A percentile compares a stretch with the other conserved stretches of the same genome.
phyloP scores from a whole-genome alignment of 1,140 invertebrate genomes.

The Phocides pigmalion region DNA sequence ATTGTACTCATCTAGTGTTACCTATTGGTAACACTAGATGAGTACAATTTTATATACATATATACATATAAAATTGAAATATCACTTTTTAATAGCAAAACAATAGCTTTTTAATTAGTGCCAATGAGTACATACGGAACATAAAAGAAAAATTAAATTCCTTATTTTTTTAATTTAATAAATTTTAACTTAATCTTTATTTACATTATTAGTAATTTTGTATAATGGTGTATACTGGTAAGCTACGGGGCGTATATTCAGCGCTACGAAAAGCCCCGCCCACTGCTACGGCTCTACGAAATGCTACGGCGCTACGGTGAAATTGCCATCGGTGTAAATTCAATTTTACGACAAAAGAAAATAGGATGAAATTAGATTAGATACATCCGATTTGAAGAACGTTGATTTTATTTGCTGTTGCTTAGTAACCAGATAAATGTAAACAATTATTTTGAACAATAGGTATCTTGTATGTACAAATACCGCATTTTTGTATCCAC shows the following conservation, averaged over 20 bases:
- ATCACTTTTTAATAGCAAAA: no score
- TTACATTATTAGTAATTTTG: background rate
- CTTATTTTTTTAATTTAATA: background rate
- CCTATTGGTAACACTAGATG: no score
- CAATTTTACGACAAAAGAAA: background rate
- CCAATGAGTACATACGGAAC: no score
- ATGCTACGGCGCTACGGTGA: conserved; percentile 25
- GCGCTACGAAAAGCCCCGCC: conserved; percentile 30
- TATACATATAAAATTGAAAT: no score
- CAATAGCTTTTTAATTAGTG: no score
- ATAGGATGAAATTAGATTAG: conserved; percentile 11
- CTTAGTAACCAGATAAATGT: conserved; percentile 33
- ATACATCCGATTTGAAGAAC: conserved; percentile 1
- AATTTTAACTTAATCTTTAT: background rate
- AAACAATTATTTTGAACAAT: background rate
- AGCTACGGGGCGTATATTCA: conserved; percentile 14
- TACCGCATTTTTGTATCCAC: background rate
- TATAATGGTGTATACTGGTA: no score
- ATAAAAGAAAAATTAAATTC: no score
- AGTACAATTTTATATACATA: no score
- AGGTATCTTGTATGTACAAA: no score
- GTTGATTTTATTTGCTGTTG: conserved; percentile 33
- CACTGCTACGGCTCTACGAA: conserved; percentile 33
- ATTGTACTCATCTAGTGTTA: no score
- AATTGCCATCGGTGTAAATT: conserved; percentile 14